Conservation (phyloP, 2,888 invertebrate genomes). For the Lasius platythorax region DNA sequence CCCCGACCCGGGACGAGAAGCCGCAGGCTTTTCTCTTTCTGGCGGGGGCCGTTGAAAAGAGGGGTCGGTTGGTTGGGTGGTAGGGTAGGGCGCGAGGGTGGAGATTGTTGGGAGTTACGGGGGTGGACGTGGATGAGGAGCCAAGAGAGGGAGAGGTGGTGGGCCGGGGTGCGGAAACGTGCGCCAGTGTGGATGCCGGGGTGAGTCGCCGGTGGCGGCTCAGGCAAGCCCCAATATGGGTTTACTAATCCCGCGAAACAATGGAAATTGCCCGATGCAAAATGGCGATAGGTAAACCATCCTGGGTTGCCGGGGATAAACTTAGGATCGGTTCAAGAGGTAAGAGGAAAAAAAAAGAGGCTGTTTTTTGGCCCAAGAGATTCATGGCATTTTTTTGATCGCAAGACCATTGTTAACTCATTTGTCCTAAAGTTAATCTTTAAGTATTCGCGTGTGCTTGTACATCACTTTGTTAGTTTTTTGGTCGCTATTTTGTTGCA, state of each 20-base stretch:
- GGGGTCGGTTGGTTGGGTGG: conserved; percentile 62
- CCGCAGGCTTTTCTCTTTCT: conserved; percentile 81
- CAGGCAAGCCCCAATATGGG: conserved; percentile 80
- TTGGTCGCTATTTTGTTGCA: conserved; percentile 19
- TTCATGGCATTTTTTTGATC: conserved; percentile 18
- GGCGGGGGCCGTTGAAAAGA: conserved; percentile 63
- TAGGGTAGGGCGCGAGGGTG: conserved; percentile 59
- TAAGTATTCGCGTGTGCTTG: not conserved
- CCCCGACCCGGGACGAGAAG: conserved; percentile 74
- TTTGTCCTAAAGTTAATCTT: not conserved
- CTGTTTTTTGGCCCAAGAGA: conserved; percentile 25
- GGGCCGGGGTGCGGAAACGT: conserved; percentile 48
- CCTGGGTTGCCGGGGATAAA: conserved; percentile 52
- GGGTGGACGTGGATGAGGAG: conserved; percentile 28
- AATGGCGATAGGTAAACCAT: conserved; percentile 79
- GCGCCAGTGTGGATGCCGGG: conserved; percentile 67
- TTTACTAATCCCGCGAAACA: conserved; percentile 82
- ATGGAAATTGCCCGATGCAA: conserved; percentile 80
- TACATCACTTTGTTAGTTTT: conserved; percentile 1
- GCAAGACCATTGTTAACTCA: not conserved
- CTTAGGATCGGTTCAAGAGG: conserved; percentile 32
- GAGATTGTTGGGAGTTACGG: conserved; percentile 46
- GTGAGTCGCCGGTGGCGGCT: conserved; percentile 75
- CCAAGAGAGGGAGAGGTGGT: conserved; percentile 2
- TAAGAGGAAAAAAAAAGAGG: conserved; percentile 29